Base-by-base conservation (phyloP, 2,113 vertebrate species). In the Thamnophis sirtalis region DNA sequence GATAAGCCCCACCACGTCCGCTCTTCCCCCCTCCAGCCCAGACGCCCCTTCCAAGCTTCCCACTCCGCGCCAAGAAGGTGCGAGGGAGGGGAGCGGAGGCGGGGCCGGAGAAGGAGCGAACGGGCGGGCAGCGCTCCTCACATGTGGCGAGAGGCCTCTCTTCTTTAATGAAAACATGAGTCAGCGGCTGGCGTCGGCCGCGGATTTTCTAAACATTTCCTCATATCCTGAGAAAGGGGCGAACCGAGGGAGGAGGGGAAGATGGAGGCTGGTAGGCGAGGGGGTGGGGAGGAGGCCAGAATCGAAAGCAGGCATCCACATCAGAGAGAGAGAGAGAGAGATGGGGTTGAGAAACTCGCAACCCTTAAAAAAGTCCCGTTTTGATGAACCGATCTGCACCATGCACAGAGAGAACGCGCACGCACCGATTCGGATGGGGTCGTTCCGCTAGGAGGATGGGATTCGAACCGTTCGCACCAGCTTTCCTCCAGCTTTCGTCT, bases 151-250 rank as follows among this genome's bases (percentile, higher is more conserved):
- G 90, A 50, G 95, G 91, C 13, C 93, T 90, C 91, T 48, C 48
- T 89, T 95, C 96, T 96, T 96, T 96, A 97, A 96, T 96, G 95
- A 97, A 98, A 96, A 95, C 97, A 97, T 97, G 97, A 96, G 96
- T 98, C 97, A 98, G 97, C 97, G 96, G 97, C 96, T 96, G 97
- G 96, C 96, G 95, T 96, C 95, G 95, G 94, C 97, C 97, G 96
- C 73, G 94, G 97, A 97, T 98, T 97, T 96, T 98, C 96, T 97
- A 96, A 96, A 97, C 97, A 96, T 97, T 97, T 96, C 92, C 96
- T 97, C 97, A 97, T 98, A 97, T 98, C 97, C 98, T 98, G 97
- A 97, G 97, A 98, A 97, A 97, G 94, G 84, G 87, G 0, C 0
- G 0, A 9, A 49, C 9, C 17, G 1, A 68, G 89, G 54, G 0